phyloP scores from a whole-genome alignment of 2,113 vertebrate genomes.

The Meles meles region DNA sequence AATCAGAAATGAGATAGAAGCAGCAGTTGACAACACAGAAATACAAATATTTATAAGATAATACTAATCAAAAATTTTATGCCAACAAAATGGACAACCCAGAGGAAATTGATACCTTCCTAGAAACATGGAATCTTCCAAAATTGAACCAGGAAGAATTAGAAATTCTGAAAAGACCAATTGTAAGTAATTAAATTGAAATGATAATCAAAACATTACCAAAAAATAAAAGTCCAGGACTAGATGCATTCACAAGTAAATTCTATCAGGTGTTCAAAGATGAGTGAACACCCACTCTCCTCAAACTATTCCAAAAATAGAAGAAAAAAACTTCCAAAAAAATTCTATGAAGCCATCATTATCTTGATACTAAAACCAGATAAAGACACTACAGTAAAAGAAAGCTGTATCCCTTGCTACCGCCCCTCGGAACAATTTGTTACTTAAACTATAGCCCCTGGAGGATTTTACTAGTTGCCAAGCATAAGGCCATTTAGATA shows the following conservation, averaged over 20 bases:
- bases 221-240: neutral
- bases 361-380: neutral
- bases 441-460: too few relatives aligned
- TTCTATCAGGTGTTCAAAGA: neutral
- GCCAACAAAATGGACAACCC: neutral
- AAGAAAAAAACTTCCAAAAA: neutral
- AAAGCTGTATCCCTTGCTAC: neutral
- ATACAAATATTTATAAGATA: neutral
- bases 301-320: neutral
- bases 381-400: neutral
- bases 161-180: neutral
- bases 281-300: neutral
- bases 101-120: neutral
- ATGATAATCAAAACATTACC: neutral
- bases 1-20: neutral
- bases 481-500: too few relatives aligned
- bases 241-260: neutral
- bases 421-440: too few relatives aligned
- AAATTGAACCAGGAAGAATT: neutral
- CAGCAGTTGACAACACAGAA: neutral
- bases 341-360: neutral
- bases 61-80: neutral
- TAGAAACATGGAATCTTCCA: neutral
- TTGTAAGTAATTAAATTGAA: neutral
- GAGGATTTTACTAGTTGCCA: too few relatives aligned